Percentiles rank a stretch among this genome's conserved stretches.
These are phyloP conservation scores for Caenorhabditis brenneri DNA, from an alignment of 1,140 invertebrate species.

Conservation along the genomic window DNA sequence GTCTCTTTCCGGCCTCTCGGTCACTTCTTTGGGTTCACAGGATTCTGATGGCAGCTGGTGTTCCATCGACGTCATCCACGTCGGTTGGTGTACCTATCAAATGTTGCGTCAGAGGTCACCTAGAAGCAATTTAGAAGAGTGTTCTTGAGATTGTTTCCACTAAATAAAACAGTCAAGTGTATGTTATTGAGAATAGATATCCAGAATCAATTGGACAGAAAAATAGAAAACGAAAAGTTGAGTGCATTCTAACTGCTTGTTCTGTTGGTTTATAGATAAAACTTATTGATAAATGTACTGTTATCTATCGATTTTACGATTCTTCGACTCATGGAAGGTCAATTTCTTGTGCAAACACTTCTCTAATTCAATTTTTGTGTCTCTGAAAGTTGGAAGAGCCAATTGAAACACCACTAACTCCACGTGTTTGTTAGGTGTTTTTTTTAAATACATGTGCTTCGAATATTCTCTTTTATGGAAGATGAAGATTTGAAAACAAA, in stretches of 20 bases:
- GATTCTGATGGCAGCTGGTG: constrained; percentile 22
- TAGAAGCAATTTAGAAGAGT: neutral
- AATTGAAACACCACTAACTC: no score
- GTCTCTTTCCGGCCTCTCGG: neutral
- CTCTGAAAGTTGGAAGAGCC: no score
- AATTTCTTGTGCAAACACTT: neutral
- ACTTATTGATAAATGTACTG: neutral
- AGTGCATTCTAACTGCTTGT: neutral
- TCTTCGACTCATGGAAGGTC: neutral
- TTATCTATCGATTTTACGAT: constrained; percentile 12
- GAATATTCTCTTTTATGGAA: no score
- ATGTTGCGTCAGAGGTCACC: neutral
- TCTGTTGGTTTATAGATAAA: neutral
- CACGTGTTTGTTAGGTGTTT: no score
- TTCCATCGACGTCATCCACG: neutral
- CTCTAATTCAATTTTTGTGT: no score
- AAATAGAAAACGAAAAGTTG: neutral
- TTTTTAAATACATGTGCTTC: no score
- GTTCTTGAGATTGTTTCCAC: constrained; percentile 7
- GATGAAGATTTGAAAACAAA: no score
- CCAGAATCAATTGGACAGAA: neutral
- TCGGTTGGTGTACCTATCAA: constrained; percentile 8
- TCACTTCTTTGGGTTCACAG: neutral
- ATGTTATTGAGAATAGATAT: neutral
- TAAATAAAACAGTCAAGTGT: neutral